Conservation (phyloP, 2,113 vertebrate genomes). For the Stigmatopora nigra region DNA sequence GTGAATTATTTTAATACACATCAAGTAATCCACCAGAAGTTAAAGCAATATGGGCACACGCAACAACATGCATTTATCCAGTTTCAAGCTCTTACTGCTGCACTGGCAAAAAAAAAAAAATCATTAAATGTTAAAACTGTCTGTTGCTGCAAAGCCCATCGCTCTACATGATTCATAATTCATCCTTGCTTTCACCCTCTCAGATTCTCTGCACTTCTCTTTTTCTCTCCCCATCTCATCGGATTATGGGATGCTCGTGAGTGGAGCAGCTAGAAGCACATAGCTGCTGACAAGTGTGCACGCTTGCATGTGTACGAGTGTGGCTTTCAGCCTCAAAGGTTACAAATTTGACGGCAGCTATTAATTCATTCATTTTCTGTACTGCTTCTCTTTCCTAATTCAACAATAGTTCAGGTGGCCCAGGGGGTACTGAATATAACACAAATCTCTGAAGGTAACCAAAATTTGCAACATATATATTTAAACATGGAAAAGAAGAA, state of each 20-base stretch:
- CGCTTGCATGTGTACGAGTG: constrained; percentile 6
- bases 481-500: not conserved
- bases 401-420: constrained; percentile 22
- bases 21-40: constrained; percentile 1
- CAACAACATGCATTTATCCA: constrained; percentile 49
- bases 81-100: constrained; percentile 54
- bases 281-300: constrained; percentile 13
- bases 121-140: constrained; percentile 75
- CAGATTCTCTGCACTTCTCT: not conserved
- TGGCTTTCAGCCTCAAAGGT: constrained; percentile 14
- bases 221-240: constrained; percentile 10
- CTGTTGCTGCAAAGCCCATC: constrained; percentile 66
- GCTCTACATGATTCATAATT: constrained; percentile 62
- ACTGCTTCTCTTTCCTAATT: constrained; percentile 5
- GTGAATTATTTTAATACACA: not conserved
- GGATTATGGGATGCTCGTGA: constrained; percentile 34
- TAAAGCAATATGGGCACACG: constrained; percentile 26
- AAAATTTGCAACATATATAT: constrained; percentile 20
- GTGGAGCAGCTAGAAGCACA: constrained; percentile 30
- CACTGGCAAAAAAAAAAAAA: constrained; percentile 42
- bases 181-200: constrained; percentile 39
- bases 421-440: constrained; percentile 3
- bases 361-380: constrained; percentile 14
- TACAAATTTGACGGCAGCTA: constrained; percentile 25
- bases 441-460: constrained; percentile 20